phyloP scores from a whole-genome alignment of 2,113 vertebrate genomes.

The Cyprinodon variegatus region DNA sequence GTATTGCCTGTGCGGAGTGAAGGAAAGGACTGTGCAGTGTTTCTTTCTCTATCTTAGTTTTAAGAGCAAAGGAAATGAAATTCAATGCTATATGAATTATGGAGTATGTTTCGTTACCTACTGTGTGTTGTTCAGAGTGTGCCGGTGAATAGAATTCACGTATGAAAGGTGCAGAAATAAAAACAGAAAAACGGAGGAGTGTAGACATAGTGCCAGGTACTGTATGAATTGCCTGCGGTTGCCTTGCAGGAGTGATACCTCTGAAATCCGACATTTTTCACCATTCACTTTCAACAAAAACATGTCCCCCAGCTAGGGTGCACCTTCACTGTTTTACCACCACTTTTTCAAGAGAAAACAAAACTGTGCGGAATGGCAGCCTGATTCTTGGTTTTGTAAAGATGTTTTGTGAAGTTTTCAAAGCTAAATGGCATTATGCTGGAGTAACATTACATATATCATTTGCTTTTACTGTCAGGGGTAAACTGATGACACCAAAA shows the following conservation, averaged over 20 bases:
- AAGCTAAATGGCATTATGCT: constrained; percentile 51
- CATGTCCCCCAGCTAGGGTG: constrained; percentile 80
- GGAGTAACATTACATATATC: constrained; percentile 25
- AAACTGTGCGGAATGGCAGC: constrained; percentile 75
- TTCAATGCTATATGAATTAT: constrained; percentile 76
- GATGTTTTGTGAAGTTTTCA: constrained; percentile 60
- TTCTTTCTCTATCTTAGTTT: constrained; percentile 10
- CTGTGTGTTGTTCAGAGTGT: constrained; percentile 66
- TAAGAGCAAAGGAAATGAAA: constrained; percentile 72
- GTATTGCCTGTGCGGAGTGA: constrained; percentile 56
- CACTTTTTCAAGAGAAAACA: constrained; percentile 81
- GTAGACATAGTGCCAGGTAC: constrained; percentile 65
- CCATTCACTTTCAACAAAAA: constrained; percentile 80
- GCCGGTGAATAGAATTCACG: constrained; percentile 66
- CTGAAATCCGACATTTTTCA: constrained; percentile 78
- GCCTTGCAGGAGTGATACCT: constrained; percentile 81
- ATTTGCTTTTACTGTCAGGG: constrained; percentile 27
- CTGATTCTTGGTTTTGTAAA: constrained; percentile 75
- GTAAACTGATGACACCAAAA: constrained; percentile 36
- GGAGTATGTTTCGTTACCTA: constrained; percentile 73
- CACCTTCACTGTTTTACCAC: constrained; percentile 74
- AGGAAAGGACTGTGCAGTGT: constrained; percentile 49
- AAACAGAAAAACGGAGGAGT: constrained; percentile 66
- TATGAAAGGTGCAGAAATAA: constrained; percentile 69
- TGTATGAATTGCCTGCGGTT: constrained; percentile 80